Percentiles rank a stretch among this genome's conserved stretches.
Evolutionary conservation across 2,888 invertebrate genomes (phyloP).

Genomic region (Autographa pulchrina): DNA sequence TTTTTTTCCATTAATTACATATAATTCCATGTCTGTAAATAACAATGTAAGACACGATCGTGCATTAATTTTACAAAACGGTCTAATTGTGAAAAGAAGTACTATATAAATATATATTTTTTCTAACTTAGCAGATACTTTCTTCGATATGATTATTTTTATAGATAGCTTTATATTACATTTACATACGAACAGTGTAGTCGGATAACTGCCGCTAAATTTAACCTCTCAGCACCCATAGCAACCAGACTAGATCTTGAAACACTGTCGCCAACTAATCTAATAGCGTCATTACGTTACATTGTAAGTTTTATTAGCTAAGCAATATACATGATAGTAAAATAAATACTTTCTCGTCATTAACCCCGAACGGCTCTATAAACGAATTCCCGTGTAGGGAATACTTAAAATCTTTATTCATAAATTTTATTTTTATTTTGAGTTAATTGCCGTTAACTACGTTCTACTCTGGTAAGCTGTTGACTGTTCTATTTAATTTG

Average conservation of each 20-base stretch:
- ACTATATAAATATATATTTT: too few species aligned
- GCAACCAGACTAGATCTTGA: neutral
- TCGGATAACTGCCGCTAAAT: too few species aligned
- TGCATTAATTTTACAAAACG: too few species aligned
- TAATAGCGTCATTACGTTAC: neutral
- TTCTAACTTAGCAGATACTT: too few species aligned
- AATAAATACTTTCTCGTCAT: slow-evolving; percentile 36
- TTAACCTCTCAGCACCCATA: neutral
- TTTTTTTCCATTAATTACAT: too few species aligned
- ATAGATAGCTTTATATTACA: too few species aligned
- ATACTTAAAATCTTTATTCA: slow-evolving; percentile 11
- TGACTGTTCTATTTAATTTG: slow-evolving; percentile 6
- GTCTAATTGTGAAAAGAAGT: too few species aligned
- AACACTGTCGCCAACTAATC: neutral
- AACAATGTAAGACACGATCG: too few species aligned
- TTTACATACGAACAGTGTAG: too few species aligned
- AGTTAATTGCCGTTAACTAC: slow-evolving; percentile 42
- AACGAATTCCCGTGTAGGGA: slow-evolving; percentile 14
- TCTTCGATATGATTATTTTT: too few species aligned
- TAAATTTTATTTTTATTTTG: slow-evolving; percentile 24
- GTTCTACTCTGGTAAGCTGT: slow-evolving; percentile 52
- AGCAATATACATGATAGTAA: slow-evolving; percentile 16
- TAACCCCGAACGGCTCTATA: slow-evolving; percentile 10
- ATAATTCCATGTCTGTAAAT: too few species aligned
- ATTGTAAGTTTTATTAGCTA: slow-evolving; percentile 12